Conservation (phyloP, 2,797 vertebrate genomes). For the Typhlichthys eigenmanni region DNA sequence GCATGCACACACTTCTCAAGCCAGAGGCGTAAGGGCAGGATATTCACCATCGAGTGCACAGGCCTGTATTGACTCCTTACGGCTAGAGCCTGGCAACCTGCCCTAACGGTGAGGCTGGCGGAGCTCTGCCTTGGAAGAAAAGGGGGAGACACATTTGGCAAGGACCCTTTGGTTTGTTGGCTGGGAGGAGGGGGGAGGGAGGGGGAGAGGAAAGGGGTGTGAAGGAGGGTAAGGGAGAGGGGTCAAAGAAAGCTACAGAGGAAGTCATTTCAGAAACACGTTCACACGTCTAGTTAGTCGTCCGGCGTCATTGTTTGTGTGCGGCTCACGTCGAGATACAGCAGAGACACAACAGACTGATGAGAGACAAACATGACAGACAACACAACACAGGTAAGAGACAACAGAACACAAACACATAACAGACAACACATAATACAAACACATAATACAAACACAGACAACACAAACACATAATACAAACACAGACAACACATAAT, state of each 20-base stretch:
- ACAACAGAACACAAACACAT: constrained; percentile 31
- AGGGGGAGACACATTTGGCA: constrained; percentile 82
- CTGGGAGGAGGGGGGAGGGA: constrained; percentile 37
- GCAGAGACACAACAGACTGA: no score
- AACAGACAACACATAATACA: constrained; percentile 29
- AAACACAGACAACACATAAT: constrained; percentile 1
- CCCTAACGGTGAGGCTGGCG: constrained; percentile 81
- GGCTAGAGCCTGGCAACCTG: constrained; percentile 82
- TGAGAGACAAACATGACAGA: no score
- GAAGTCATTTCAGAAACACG: constrained; percentile 57
- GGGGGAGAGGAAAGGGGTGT: constrained; percentile 13
- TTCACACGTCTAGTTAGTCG: background rate
- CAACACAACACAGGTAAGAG: constrained; percentile 19
- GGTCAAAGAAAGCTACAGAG: constrained; percentile 45
- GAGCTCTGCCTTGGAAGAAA: constrained; percentile 85
- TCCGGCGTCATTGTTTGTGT: no score
- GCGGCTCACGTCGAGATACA: no score
- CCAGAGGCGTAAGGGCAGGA: no score
- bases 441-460: background rate
- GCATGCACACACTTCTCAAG: constrained; percentile 71
- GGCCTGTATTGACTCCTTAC: constrained; percentile 84
- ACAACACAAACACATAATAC: no score
- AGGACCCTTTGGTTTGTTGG: constrained; percentile 37
- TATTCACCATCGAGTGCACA: constrained; percentile 86
- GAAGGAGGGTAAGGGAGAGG: background rate